A percentile compares a stretch with the other conserved stretches of the same genome.
These are phyloP conservation scores for Rhizoglyphus robini DNA, from an alignment of 1,140 invertebrate species.

Conservation along the genomic window DNA sequence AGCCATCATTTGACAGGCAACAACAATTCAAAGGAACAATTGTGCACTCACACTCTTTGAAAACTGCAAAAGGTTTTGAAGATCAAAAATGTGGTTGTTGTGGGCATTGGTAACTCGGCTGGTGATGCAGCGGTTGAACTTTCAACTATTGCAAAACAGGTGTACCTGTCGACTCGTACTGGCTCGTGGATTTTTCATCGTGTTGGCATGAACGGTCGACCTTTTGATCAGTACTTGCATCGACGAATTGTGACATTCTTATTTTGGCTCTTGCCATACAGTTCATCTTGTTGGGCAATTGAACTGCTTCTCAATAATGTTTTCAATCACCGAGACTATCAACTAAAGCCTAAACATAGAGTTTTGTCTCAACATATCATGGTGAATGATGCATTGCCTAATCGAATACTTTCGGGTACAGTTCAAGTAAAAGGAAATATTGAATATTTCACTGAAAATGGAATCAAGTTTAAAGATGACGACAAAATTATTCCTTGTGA, in stretches of 20 bases:
- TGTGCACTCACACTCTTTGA: too few relatives aligned
- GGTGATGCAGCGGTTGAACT: slow-evolving; percentile 42
- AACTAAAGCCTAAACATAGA: slow-evolving; percentile 36
- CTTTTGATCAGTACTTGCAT: slow-evolving; percentile 28
- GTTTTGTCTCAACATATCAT: slow-evolving; percentile 39
- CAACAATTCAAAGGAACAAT: too few relatives aligned
- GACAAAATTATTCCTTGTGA: slow-evolving; percentile 28
- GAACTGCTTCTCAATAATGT: slow-evolving; percentile 26
- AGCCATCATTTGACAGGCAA: slow-evolving; percentile 25
- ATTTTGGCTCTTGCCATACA: slow-evolving; percentile 22
- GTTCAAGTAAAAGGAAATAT: slow-evolving; percentile 36
- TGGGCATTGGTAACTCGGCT: slow-evolving; percentile 44
- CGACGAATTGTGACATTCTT: slow-evolving; percentile 22
- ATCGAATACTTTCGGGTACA: slow-evolving; percentile 37
- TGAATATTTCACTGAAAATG: slow-evolving; percentile 30
- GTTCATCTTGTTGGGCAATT: slow-evolving; percentile 15
- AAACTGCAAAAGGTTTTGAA: slow-evolving; percentile 24
- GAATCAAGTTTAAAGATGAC: slow-evolving; percentile 32
- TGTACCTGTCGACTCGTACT: slow-evolving; percentile 37
- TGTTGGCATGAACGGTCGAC: slow-evolving; percentile 32
- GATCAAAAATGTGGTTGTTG: slow-evolving; percentile 35
- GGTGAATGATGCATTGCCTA: slow-evolving; percentile 42
- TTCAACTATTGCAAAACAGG: not conserved
- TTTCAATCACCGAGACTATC: slow-evolving; percentile 39
- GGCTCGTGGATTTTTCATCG: slow-evolving; percentile 38